Conservation (phyloP, 1,140 invertebrate genomes). For the Acromyrmex heyeri region DNA sequence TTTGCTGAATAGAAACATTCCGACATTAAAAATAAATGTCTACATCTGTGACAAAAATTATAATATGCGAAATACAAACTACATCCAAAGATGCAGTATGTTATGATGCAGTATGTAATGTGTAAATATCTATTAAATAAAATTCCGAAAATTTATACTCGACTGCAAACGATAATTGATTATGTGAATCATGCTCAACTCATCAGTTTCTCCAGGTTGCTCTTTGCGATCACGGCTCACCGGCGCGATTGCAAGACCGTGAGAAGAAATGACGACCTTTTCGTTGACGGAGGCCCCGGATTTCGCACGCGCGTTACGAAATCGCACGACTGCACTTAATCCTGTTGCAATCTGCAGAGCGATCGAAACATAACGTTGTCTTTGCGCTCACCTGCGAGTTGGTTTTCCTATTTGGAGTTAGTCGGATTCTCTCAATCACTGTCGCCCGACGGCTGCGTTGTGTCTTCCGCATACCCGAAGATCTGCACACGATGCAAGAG, state of each 20-base stretch:
- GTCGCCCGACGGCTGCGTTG: conserved; percentile 47
- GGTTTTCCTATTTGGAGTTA: conserved; percentile 48
- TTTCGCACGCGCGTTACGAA: conserved; percentile 48
- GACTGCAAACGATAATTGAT: background rate
- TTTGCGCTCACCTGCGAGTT: conserved; percentile 69
- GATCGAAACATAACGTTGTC: conserved; percentile 23
- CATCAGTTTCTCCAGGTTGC: background rate
- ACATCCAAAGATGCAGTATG: background rate
- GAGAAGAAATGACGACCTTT: conserved; percentile 63
- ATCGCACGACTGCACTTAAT: background rate
- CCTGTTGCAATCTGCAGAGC: conserved; percentile 4
- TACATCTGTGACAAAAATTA: background rate
- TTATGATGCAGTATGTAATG: background rate
- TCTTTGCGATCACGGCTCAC: conserved; percentile 15
- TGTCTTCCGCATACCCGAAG: conserved; percentile 71
- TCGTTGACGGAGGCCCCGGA: conserved; percentile 3
- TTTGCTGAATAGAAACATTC: background rate
- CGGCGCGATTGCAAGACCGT: conserved; percentile 39
- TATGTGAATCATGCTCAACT: background rate
- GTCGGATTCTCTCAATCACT: conserved; percentile 70
- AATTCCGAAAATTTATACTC: background rate
- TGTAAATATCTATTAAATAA: background rate
- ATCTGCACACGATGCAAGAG: conserved; percentile 35
- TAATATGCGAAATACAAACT: background rate
- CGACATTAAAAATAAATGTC: background rate